Evolutionary conservation across 2,113 vertebrate species (phyloP).

Genomic region (Paradoxurus hermaphroditus): DNA sequence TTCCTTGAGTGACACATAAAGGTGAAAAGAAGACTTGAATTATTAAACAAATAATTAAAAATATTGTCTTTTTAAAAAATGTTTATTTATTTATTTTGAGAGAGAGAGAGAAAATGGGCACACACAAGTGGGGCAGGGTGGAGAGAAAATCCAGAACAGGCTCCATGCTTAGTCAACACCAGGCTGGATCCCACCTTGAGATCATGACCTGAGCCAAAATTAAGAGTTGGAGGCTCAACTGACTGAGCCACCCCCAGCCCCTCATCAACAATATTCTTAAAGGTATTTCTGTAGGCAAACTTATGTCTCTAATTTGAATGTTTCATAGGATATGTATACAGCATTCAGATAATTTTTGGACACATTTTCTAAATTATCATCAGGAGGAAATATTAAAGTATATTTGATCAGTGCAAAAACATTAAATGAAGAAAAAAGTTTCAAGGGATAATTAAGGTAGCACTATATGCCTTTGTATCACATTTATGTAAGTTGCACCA

Average conservation of each 20-base stretch:
- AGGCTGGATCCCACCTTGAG: no score
- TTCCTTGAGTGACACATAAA: background rate
- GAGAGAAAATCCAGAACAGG: no score
- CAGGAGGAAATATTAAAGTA: background rate
- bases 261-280: background rate
- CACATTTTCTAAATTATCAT: background rate
- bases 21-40: background rate
- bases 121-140: no score
- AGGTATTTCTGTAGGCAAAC: background rate
- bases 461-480: background rate
- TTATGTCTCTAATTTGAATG: background rate
- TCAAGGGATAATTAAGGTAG: background rate
- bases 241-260: no score
- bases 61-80: no score
- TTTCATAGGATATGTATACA: background rate
- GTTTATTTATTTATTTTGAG: no score
- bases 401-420: background rate
- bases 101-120: no score
- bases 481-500: background rate
- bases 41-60: background rate
- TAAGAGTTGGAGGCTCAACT: no score
- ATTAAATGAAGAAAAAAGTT: background rate
- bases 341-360: background rate
- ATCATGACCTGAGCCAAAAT: no score
- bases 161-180: no score